A percentile compares a stretch with the other conserved stretches of the same genome.
Conservation (phyloP, 2,797 vertebrate species). For the Labroides dimidiatus region DNA sequence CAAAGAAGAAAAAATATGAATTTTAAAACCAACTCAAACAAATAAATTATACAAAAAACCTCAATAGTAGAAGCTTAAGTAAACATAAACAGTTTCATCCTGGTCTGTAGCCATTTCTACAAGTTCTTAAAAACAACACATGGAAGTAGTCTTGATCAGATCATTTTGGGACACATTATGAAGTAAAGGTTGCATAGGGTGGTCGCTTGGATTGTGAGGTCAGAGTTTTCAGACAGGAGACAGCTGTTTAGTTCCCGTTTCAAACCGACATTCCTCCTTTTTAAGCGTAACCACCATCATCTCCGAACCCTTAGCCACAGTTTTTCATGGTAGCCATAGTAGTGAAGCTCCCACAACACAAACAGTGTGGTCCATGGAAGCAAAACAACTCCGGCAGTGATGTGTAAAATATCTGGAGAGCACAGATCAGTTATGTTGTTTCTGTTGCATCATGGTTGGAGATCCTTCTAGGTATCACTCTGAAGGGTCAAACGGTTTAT, state of each 20-base stretch:
- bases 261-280: background rate
- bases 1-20: too few species aligned
- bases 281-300: background rate
- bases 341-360: background rate
- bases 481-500: background rate
- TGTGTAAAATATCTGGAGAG: background rate
- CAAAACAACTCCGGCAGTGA: conserved; percentile 3
- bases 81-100: too few species aligned
- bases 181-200: background rate
- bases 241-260: background rate
- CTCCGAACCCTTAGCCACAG: background rate
- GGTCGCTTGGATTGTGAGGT: background rate
- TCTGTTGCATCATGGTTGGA: background rate
- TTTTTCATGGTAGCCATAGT: conserved; percentile 20
- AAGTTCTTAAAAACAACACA: too few species aligned
- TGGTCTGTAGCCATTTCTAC: too few species aligned
- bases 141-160: too few species aligned
- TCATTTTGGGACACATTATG: too few species aligned
- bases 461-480: background rate
- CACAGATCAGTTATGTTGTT: background rate
- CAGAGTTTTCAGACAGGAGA: background rate
- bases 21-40: too few species aligned
- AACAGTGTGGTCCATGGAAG: background rate
- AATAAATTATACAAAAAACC: too few species aligned
- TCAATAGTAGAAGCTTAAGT: too few species aligned